These are phyloP conservation scores for Argya squamiceps DNA, from an alignment of 2,797 vertebrate species.

Conservation along the genomic window DNA sequence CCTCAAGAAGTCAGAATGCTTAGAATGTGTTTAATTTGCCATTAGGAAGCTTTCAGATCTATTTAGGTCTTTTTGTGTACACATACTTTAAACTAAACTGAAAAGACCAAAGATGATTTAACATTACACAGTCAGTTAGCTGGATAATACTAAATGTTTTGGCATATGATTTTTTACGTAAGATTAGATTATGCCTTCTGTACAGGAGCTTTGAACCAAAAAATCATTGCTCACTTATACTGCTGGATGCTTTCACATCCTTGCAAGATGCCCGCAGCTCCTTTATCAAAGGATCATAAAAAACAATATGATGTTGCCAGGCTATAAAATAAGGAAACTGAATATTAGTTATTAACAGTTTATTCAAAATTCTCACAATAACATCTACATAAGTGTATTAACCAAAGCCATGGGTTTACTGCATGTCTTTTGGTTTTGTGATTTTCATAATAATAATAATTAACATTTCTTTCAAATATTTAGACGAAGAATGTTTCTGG, in stretches of 20 bases:
- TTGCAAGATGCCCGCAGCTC: background rate
- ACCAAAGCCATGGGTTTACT: background rate
- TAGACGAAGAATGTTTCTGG: background rate
- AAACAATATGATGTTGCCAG: background rate
- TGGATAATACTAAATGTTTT: slow-evolving; percentile 48
- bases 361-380: background rate
- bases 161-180: slow-evolving; percentile 22
- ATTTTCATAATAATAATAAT: background rate
- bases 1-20: slow-evolving; percentile 3
- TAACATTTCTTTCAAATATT: background rate
- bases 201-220: slow-evolving; percentile 40
- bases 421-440: background rate
- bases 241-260: background rate
- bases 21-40: slow-evolving; percentile 9
- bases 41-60: slow-evolving; percentile 31
- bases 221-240: slow-evolving; percentile 23
- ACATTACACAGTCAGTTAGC: slow-evolving; percentile 30
- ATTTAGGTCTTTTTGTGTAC: background rate
- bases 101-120: slow-evolving; percentile 34
- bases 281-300: background rate
- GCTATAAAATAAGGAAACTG: background rate
- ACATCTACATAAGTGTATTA: background rate
- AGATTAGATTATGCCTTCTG: slow-evolving; percentile 16
- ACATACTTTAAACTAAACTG: slow-evolving; percentile 28
- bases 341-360: background rate